Base-by-base conservation (phyloP, 2,113 vertebrate genomes). In the Irena cyanogastra region DNA sequence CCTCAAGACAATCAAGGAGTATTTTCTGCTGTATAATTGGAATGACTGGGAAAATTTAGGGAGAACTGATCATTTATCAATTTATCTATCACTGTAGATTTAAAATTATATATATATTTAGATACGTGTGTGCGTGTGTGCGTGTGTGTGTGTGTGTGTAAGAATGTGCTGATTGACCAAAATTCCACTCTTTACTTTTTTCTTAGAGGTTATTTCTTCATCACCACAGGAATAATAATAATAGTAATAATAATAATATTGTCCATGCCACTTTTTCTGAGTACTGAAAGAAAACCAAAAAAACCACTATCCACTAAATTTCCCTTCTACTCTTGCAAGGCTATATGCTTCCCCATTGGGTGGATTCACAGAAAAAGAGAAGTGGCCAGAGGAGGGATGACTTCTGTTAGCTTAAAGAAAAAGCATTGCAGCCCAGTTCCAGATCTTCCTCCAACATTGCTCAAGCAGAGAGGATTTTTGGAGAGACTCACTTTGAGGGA, bases 71-170 rank as follows among this genome's bases (percentile, higher is more conserved):
- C 45, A 60, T 53, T 81, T 45, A 64, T 28, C n/a, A 26, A 61
- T 45, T 75, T 54, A 70, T 27, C 33, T 41, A 33, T 63, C 18
- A 31, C 6, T 57, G 16, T 31, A 89, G 18, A 69, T 17, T 60
- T 75, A 57, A 65, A 41, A 4, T 28, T 31, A 4, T 41, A 4
- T 13, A n/a, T n/a, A n/a, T n/a, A n/a, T n/a, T n/a, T n/a, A n/a
- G n/a, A n/a, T n/a, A n/a, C n/a, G n/a, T n/a, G n/a, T n/a, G n/a
- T n/a, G n/a, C n/a, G n/a, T n/a, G n/a, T n/a, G n/a, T n/a, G n/a
- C n/a, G n/a, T n/a, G 6, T 26, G 1, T 13, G 8, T 22, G 3
- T 21, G 8, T 19, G 8, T 16, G 2, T 14, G 3, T 14, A 52
- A 59, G 27, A 82, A 66, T 33, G 7, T 27, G 31, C 37, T 60